Evolutionary conservation across 2,113 vertebrate species (phyloP).

Genomic region (Megatriorchis doriae): DNA sequence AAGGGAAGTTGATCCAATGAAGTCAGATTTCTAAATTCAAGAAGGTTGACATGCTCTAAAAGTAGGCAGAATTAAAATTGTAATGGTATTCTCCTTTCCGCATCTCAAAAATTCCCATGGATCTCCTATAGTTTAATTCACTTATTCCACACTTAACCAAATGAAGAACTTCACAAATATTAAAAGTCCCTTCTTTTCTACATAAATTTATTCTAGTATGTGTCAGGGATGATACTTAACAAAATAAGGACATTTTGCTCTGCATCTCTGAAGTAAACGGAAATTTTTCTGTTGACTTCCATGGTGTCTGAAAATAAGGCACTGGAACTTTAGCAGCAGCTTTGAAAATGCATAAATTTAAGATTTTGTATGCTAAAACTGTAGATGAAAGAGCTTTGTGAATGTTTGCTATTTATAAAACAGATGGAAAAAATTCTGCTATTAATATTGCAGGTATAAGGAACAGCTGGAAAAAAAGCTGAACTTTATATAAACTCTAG

Average conservation of each 20-base stretch:
- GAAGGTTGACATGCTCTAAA: background rate
- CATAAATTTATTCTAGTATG: background rate
- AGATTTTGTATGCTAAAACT: background rate
- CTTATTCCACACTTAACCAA: background rate
- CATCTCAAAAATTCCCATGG: background rate
- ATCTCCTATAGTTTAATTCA: background rate
- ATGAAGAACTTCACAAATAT: background rate
- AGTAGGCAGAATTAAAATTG: background rate
- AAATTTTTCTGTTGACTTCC: background rate
- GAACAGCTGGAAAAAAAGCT: rapidly evolving
- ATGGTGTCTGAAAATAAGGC: background rate
- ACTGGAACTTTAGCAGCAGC: background rate
- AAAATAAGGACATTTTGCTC: background rate
- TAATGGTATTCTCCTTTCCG: background rate
- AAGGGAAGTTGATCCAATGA: background rate
- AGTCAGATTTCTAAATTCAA: background rate
- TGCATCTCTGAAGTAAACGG: background rate
- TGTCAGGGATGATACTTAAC: background rate
- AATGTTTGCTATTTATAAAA: background rate
- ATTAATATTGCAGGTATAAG: background rate
- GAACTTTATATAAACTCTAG: background rate
- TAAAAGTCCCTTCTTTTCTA: background rate
- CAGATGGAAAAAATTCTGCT: background rate
- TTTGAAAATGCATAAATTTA: background rate
- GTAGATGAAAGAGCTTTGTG: background rate